Conservation (phyloP, 1,140 invertebrate species). For the Anastrepha obliqua region DNA sequence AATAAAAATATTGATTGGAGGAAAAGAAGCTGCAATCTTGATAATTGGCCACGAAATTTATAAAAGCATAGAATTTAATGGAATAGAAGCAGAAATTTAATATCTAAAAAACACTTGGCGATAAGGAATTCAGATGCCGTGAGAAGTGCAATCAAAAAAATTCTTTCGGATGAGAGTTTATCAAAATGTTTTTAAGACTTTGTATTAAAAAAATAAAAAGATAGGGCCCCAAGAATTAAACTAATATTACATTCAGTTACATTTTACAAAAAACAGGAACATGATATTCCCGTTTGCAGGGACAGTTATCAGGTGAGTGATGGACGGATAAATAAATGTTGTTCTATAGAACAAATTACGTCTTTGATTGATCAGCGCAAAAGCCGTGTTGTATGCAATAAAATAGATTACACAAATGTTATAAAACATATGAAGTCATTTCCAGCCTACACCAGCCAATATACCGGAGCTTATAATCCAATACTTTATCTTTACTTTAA, state of each 20-base stretch:
- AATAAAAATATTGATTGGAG: too few species aligned
- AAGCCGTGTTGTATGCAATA: conserved; percentile 52
- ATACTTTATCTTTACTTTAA: too few species aligned
- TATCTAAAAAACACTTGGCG: too few species aligned
- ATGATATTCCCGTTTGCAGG: conserved; percentile 47
- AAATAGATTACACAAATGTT: conserved; percentile 55
- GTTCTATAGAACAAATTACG: conserved; percentile 41
- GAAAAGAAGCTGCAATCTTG: too few species aligned
- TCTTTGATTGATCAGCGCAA: too few species aligned
- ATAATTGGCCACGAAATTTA: too few species aligned
- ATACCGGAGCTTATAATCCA: conserved; percentile 55
- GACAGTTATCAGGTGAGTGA: conserved; percentile 52
- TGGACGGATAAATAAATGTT: conserved; percentile 51
- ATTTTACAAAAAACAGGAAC: conserved; percentile 38
- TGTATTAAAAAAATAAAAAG: conserved; percentile 54
- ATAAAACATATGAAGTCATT: conserved; percentile 56
- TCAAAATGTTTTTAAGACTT: too few species aligned
- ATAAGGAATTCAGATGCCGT: too few species aligned
- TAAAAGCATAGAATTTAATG: too few species aligned
- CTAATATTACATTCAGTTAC: conserved; percentile 48
- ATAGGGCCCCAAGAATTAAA: conserved; percentile 28
- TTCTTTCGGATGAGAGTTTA: too few species aligned
- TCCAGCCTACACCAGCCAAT: conserved; percentile 54
- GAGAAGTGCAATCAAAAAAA: too few species aligned
- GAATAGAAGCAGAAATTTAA: too few species aligned